These are phyloP conservation scores for Cylas formicarius DNA, from an alignment of 1,140 invertebrate genomes.

Conservation along the genomic window DNA sequence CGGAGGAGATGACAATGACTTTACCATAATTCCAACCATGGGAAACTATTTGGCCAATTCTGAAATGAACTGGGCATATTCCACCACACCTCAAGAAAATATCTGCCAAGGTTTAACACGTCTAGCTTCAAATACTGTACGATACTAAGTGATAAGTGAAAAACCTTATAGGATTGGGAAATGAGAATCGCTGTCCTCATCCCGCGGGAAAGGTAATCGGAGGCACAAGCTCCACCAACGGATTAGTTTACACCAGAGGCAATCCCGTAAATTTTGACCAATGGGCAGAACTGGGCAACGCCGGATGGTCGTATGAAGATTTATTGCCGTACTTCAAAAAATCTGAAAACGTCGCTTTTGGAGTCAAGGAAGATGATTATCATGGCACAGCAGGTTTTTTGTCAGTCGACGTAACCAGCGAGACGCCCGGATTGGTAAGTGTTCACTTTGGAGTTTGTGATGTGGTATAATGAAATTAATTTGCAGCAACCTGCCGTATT, in stretches of 20 bases:
- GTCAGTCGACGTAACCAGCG: too few relatives aligned
- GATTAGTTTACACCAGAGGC: slow-evolving; percentile 82
- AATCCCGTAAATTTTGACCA: slow-evolving; percentile 53
- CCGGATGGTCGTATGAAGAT: slow-evolving; percentile 74
- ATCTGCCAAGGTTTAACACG: slow-evolving; percentile 17
- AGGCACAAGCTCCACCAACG: slow-evolving; percentile 73
- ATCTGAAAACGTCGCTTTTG: too few relatives aligned
- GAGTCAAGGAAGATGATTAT: too few relatives aligned
- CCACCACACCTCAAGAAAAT: slow-evolving; percentile 42
- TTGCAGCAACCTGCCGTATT: too few relatives aligned
- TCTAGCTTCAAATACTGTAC: not conserved
- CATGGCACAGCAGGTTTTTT: too few relatives aligned
- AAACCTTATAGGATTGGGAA: slow-evolving; percentile 39
- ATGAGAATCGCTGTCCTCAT: slow-evolving; percentile 33
- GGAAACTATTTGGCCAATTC: slow-evolving; percentile 51
- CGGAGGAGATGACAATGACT: slow-evolving; percentile 60
- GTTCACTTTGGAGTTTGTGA: too few relatives aligned
- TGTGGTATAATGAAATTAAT: too few relatives aligned
- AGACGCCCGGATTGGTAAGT: too few relatives aligned
- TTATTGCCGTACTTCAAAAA: slow-evolving; percentile 76
- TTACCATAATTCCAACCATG: slow-evolving; percentile 56
- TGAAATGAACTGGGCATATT: slow-evolving; percentile 61
- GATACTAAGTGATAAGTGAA: slow-evolving; percentile 30
- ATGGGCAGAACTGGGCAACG: slow-evolving; percentile 65
- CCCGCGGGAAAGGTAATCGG: slow-evolving; percentile 56